These are phyloP conservation scores for Cryptotermes secundus DNA, from an alignment of 1,140 invertebrate genomes.

Conservation along the genomic window DNA sequence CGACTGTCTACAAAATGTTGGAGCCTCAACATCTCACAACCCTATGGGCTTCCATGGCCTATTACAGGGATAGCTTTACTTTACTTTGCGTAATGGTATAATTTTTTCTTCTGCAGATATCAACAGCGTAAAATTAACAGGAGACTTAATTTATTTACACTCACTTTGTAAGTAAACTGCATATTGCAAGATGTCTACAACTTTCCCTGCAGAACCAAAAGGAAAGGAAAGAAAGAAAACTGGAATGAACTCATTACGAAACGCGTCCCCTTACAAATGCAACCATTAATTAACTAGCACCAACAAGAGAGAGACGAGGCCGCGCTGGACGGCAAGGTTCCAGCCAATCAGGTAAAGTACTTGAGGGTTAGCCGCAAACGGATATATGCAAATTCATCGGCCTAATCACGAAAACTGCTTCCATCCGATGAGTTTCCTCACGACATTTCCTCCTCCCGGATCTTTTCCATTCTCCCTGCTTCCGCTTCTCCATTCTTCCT, in stretches of 20 bases:
- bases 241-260: not conserved
- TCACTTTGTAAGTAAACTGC: no score
- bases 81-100: no score
- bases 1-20: no score
- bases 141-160: no score
- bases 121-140: no score
- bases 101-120: no score
- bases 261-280: not conserved
- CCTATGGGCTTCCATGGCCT: no score
- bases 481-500: not conserved
- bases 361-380: not conserved
- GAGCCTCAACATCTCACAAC: no score
- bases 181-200: no score
- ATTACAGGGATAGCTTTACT: no score
- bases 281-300: not conserved
- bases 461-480: not conserved
- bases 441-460: not conserved
- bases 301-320: not conserved
- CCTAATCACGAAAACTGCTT: not conserved
- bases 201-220: no score
- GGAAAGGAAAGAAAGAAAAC: no score
- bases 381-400: not conserved
- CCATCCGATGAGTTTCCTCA: not conserved
- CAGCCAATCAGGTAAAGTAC: slow-evolving; percentile 8
- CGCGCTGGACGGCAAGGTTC: not conserved